Conservation (phyloP, 2,888 invertebrate species). For the Ctenicera cuprea region DNA sequence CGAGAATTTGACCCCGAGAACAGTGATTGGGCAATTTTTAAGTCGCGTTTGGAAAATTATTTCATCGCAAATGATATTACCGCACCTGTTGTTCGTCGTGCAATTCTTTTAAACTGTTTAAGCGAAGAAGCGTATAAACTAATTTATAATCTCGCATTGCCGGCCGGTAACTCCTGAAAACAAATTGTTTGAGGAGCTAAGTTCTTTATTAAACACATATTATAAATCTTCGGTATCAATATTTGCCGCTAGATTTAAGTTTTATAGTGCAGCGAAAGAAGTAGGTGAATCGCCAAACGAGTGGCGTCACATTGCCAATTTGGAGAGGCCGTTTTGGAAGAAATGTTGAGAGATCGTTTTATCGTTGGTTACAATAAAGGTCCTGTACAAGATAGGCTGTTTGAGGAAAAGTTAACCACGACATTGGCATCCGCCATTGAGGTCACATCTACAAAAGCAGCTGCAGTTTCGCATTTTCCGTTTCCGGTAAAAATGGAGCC, state of each 20-base stretch:
- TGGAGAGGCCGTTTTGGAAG: not conserved
- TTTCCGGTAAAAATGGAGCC: too few species aligned
- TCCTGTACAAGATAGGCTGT: not conserved
- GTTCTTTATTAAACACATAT: not conserved
- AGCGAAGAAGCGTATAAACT: conserved; percentile 5
- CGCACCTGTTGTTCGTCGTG: too few species aligned
- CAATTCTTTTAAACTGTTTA: not conserved
- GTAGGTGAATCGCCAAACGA: not conserved
- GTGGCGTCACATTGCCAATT: not conserved
- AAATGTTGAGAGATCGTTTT: not conserved
- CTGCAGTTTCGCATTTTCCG: too few species aligned
- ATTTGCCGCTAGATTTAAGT: not conserved
- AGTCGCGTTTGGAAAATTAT: not conserved
- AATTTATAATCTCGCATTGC: conserved; percentile 7
- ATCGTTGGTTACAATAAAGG: conserved; percentile 10
- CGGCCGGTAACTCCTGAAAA: not conserved
- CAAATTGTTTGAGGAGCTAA: not conserved
- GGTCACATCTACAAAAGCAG: not conserved
- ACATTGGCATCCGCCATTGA: not conserved
- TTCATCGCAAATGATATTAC: not conserved
- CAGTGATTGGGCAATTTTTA: not conserved
- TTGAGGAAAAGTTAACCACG: conserved; percentile 1
- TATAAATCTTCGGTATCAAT: not conserved
- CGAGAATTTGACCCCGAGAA: not conserved
- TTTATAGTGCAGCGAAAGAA: not conserved